Evolutionary conservation across 2,113 vertebrate genomes (phyloP), one percentile per base, ranked within the genome.

Genomic region (Eublepharis macularius): DNA sequence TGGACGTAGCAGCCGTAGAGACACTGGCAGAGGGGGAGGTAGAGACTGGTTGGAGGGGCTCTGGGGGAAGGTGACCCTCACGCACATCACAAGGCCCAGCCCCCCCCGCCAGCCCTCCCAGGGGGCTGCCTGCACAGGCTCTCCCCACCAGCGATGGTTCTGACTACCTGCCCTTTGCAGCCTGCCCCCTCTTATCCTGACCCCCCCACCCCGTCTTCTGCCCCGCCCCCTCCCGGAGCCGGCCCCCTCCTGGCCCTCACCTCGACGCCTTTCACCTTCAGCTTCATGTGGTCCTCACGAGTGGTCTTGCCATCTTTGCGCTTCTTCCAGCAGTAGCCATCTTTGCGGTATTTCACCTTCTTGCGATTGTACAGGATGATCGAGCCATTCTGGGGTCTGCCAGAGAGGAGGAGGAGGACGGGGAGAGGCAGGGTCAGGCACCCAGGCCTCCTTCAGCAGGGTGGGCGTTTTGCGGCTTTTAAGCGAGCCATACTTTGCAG

Each of bases 1-100:
- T 98, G 98, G 90, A 98, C 98, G 88, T 98, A 98, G 94, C 97
- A 98, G 81, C 98, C 98, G 65, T 98, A 98, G 84, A 98, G 97
- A 94, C 98, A 98, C 98, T 98, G 97, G 87, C 93, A n/a, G n/a
- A n/a, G 60, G 87, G 76, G 21, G 11, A 43, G 8, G 34, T 7
- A 6, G 13, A 66, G 39, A 75, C 29, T n/a, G 63, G 47, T 45
- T 83, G 19, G 39, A 32, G 32, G 17, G 6, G 10, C 29, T 21
- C 2, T 2, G n/a, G 1, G 1, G 45, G 24, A n/a, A n/a, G n/a
- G n/a, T n/a, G n/a, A n/a, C n/a, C n/a, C n/a, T n/a, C n/a, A n/a
- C n/a, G n/a, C n/a, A n/a, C n/a, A n/a, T 90, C 76, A 86, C 86
- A 76, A 87, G 16, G 7, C 45, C 34, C 47, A 4, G 9, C 26